A percentile compares a stretch with the other conserved stretches of the same genome.
Evolutionary conservation across 2,797 vertebrate species (phyloP).

Genomic region (Sebastes glaucus): DNA sequence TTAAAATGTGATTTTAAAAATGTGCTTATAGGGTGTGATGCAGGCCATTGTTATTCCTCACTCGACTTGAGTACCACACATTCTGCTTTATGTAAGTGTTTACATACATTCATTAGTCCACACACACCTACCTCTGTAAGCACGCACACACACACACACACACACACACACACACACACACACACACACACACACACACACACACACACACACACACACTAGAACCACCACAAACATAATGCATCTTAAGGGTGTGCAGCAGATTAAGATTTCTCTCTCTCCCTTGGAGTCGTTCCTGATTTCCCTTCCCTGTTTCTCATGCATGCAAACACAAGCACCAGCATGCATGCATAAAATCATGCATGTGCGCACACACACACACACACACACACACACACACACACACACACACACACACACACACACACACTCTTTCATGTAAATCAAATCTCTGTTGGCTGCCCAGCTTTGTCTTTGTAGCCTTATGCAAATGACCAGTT

Average conservation of each 20-base stretch:
- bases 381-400: background rate
- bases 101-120: background rate
- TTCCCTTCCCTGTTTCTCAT: constrained; percentile 12
- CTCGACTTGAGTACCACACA: background rate
- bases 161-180: background rate
- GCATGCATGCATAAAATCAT: background rate
- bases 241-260: background rate
- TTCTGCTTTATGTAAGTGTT: background rate
- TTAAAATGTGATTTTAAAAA: background rate
- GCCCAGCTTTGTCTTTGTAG: constrained; percentile 37
- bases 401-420: background rate
- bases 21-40: background rate
- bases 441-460: constrained; percentile 46
- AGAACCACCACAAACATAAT: background rate
- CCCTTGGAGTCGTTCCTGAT: background rate
- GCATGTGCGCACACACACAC: background rate
- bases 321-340: background rate
- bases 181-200: background rate
- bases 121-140: background rate
- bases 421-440: constrained; percentile 15
- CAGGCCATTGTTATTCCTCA: background rate
- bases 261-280: constrained; percentile 33
- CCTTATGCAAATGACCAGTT: constrained; percentile 57
- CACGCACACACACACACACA: background rate
- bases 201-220: background rate